Conservation (phyloP, 2,888 invertebrate species). For the Torymus texanus region DNA sequence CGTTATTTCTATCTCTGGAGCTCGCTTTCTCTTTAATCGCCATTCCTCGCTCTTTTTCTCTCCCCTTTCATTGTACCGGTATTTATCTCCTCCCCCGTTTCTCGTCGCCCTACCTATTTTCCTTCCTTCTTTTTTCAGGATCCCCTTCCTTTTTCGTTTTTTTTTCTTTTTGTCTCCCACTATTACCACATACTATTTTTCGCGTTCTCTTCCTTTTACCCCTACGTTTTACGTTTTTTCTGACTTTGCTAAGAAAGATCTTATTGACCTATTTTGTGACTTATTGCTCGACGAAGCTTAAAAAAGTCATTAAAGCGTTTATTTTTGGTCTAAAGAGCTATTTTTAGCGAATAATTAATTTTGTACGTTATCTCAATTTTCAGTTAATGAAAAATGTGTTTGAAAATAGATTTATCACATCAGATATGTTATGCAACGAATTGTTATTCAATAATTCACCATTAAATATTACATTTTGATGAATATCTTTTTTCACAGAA, state of each 20-base stretch:
- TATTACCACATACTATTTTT: conserved; percentile 1
- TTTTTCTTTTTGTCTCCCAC: conserved; percentile 18
- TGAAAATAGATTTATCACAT: too few relatives aligned
- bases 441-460: too few relatives aligned
- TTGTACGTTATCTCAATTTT: too few relatives aligned
- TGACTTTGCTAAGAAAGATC: background rate
- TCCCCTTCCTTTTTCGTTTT: conserved; percentile 7
- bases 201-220: background rate
- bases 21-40: conserved; percentile 32
- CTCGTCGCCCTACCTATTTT: background rate
- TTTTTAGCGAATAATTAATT: too few relatives aligned
- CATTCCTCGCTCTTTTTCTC: conserved; percentile 26
- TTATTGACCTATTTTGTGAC: conserved; percentile 7
- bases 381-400: too few relatives aligned
- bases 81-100: conserved; percentile 24
- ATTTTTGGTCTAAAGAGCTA: too few relatives aligned
- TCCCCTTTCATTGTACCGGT: conserved; percentile 34
- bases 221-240: background rate
- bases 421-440: too few relatives aligned
- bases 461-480: too few relatives aligned
- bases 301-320: too few relatives aligned
- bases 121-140: background rate
- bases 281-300: too few relatives aligned
- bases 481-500: too few relatives aligned
- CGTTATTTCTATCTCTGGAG: background rate